Base-by-base conservation (phyloP, 53 echinoderm and acorn worm species). In the Apostichopus leukothele region DNA sequence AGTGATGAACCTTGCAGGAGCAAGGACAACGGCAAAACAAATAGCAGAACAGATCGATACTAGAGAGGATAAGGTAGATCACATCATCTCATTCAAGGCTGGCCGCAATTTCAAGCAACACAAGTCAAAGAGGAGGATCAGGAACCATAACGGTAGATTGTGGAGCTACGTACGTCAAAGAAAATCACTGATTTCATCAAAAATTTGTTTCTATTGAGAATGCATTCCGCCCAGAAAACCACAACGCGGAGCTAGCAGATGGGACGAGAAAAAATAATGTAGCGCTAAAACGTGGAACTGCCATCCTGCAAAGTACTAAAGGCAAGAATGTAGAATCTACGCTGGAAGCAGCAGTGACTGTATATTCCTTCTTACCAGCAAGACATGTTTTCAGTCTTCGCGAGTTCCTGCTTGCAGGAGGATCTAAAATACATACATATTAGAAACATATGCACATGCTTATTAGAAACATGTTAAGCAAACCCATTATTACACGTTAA, bases 281-380 rank as follows among this genome's bases (percentile, higher is more conserved):
- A 6, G 89, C 68, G 89, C 52, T 5, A 16, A 13, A 25, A 89
- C 57, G 59, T 60, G 89, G 89, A 23, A 67, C 25, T 50, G 89
- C 81, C 27, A 39, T 60, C 16, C 53, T 89, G 67, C 18, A 52
- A n/a, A 78, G 25, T 12, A 50, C 51, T 4, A 50, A n/a, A 5
- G 79, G 79, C 20, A 9, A 9, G 59, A 8, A 11, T 7, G 51
- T 60, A 5, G 51, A 60, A 19, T 54, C 81, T 9, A 79, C 21
- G 0, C 80, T 89, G 50, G 66, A 81, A 81, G 39, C 67, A 13
- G 89, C 67, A 6, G 39, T 39, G 39, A 14, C 71, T 89, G 21
- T 81, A 80, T 60, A 81, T 89, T n/a, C 63, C 89, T 4, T 89
- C 89, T 8, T 79, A 80, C 51, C 89, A 79, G 13, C 79, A 89